Percentiles rank a stretch among this genome's conserved stretches.
Evolutionary conservation across 64 coral and sea anemone species (phyloP).

Genomic region (Anthopleura sola): DNA sequence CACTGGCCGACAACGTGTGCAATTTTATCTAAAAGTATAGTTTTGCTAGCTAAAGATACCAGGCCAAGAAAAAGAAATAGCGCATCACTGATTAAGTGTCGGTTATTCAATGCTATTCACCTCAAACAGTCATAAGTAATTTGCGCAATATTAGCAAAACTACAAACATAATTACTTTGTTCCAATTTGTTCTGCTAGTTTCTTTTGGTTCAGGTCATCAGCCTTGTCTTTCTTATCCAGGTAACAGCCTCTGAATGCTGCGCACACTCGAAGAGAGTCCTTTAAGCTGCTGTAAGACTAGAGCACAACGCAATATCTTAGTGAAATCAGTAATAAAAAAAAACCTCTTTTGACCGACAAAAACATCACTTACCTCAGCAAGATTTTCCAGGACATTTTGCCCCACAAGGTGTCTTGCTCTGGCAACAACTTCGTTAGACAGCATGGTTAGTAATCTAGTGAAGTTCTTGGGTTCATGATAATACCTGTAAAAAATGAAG

Average conservation of each 20-base stretch:
- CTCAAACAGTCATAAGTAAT: background rate
- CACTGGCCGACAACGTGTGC: no score
- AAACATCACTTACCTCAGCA: constrained; percentile 45
- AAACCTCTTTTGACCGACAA: no score
- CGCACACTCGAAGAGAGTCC: constrained; percentile 93
- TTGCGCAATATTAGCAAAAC: no score
- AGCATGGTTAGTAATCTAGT: constrained; percentile 82
- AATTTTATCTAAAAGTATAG: no score
- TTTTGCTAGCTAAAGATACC: no score
- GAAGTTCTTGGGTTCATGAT: constrained; percentile 90
- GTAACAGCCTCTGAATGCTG: constrained; percentile 96
- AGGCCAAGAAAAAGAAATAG: no score
- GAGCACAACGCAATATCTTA: background rate
- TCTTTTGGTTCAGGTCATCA: constrained; percentile 85
- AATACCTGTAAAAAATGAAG: constrained; percentile 60
- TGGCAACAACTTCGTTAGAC: constrained; percentile 94
- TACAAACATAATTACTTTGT: constrained; percentile 44
- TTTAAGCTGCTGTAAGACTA: constrained; percentile 95
- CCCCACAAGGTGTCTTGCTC: constrained; percentile 78
- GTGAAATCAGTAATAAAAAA: background rate
- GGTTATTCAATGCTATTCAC: background rate
- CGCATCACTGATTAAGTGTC: no score
- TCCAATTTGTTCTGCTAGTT: constrained; percentile 71
- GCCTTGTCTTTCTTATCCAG: constrained; percentile 97
- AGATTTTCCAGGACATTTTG: constrained; percentile 94